phyloP scores from a whole-genome alignment of 2,113 vertebrate species.

The Condylura cristata region DNA sequence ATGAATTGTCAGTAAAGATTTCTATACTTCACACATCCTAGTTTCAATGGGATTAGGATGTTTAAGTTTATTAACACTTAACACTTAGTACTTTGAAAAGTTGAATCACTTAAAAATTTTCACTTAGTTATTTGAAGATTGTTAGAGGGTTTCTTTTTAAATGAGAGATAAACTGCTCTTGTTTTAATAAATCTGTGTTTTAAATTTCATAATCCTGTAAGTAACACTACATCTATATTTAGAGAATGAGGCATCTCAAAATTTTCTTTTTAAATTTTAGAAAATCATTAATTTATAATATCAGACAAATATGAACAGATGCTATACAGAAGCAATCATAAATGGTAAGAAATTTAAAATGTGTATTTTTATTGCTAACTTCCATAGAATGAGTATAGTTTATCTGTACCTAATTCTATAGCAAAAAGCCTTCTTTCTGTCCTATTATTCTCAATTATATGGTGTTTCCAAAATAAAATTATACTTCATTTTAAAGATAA shows the following conservation, averaged over 20 bases:
- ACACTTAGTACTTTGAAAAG: slow-evolving; percentile 42
- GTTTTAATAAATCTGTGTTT: neutral
- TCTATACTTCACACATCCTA: slow-evolving; percentile 25
- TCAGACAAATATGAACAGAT: neutral
- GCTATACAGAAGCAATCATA: neutral
- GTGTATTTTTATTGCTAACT: neutral
- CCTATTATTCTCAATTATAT: neutral
- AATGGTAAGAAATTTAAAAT: neutral
- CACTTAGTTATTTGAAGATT: slow-evolving; percentile 35
- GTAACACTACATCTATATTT: neutral
- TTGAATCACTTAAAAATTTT: slow-evolving; percentile 37
- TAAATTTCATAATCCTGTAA: neutral
- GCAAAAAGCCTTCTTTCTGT: neutral
- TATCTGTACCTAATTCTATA: neutral
- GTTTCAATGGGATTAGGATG: neutral
- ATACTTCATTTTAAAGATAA: slow-evolving; percentile 20
- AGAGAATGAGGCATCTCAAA: neutral
- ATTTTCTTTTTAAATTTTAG: slow-evolving; percentile 7
- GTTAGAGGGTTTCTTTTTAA: neutral
- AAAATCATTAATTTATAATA: slow-evolving; percentile 27
- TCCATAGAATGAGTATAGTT: neutral
- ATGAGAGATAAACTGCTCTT: neutral
- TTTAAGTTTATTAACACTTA: slow-evolving; percentile 58
- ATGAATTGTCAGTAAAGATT: slow-evolving; percentile 41
- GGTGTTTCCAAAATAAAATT: neutral